Conservation (phyloP, 2,888 invertebrate genomes). For the Chrysotoxum bicinctum region DNA sequence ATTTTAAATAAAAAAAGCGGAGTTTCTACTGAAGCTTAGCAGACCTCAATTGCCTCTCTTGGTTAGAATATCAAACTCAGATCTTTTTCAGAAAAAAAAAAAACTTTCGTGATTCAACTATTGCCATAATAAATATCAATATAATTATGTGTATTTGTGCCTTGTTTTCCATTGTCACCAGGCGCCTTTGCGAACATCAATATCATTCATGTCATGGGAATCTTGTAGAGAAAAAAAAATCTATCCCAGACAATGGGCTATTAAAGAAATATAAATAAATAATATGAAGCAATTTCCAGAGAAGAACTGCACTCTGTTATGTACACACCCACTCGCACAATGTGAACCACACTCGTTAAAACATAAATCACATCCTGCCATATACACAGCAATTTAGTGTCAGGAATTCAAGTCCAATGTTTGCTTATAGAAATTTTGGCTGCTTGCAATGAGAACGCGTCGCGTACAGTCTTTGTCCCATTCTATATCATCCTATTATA, state of each 20-base stretch:
- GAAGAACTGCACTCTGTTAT: neutral
- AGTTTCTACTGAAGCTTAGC: too few relatives aligned
- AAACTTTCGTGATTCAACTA: neutral
- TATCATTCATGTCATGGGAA: neutral
- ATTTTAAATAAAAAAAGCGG: too few relatives aligned
- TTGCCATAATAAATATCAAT: neutral
- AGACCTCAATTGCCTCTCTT: too few relatives aligned
- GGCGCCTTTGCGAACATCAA: neutral
- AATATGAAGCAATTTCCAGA: conserved; percentile 43
- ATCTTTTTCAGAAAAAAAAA: too few relatives aligned
- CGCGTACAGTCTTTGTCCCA: conserved; percentile 30
- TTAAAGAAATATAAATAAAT: conserved; percentile 67
- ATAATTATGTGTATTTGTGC: neutral
- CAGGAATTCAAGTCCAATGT: conserved; percentile 62
- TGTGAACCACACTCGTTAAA: conserved; percentile 17
- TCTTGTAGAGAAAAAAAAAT: neutral
- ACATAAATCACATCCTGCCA: conserved; percentile 71
- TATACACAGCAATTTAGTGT: conserved; percentile 69
- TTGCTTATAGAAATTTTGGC: conserved; percentile 59
- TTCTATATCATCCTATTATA: conserved; percentile 28
- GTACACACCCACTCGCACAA: conserved; percentile 27
- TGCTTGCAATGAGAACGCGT: conserved; percentile 48
- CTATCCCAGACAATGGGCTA: conserved; percentile 57
- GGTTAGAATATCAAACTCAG: too few relatives aligned
- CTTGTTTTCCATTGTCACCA: neutral